These are phyloP conservation scores for Montipora capitata DNA, from an alignment of 92 coral and sea anemone genomes.

Conservation along the genomic window DNA sequence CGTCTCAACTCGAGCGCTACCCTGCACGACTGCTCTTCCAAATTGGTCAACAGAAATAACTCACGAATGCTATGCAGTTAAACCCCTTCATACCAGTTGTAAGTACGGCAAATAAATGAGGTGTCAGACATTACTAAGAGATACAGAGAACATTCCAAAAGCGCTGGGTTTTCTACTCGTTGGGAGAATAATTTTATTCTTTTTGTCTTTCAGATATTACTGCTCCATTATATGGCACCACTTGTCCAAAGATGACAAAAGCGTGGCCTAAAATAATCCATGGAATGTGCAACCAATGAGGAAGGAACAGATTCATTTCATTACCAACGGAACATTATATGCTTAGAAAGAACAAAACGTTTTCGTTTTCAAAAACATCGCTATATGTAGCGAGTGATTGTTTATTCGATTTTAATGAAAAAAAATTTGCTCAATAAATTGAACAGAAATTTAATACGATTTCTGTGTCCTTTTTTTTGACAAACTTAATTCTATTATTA, in stretches of 20 bases:
- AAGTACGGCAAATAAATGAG: neutral
- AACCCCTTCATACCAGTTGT: neutral
- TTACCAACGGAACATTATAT: constrained; percentile 1
- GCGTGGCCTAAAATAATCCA: constrained; percentile 11
- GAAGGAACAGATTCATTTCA: neutral
- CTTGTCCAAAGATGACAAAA: constrained; percentile 4
- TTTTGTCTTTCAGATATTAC: constrained; percentile 1
- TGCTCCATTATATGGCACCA: neutral
- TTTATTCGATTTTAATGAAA: constrained; percentile 4
- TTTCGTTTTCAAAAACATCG: neutral
- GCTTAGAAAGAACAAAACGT: neutral
- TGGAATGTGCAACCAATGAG: constrained; percentile 24
- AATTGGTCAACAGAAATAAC: too few relatives aligned
- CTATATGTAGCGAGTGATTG: constrained; percentile 15
- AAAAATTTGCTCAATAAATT: constrained; percentile 30
- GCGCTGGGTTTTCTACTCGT: neutral
- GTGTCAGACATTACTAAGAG: neutral
- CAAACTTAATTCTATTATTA: neutral
- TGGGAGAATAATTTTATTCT: neutral
- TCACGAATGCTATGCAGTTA: neutral
- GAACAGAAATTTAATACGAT: constrained; percentile 41
- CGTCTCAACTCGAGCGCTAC: too few relatives aligned
- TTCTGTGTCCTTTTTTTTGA: neutral
- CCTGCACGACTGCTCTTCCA: too few relatives aligned
- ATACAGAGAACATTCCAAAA: neutral